phyloP scores from a whole-genome alignment of 2,888 invertebrate species.

The Volucella inflata region DNA sequence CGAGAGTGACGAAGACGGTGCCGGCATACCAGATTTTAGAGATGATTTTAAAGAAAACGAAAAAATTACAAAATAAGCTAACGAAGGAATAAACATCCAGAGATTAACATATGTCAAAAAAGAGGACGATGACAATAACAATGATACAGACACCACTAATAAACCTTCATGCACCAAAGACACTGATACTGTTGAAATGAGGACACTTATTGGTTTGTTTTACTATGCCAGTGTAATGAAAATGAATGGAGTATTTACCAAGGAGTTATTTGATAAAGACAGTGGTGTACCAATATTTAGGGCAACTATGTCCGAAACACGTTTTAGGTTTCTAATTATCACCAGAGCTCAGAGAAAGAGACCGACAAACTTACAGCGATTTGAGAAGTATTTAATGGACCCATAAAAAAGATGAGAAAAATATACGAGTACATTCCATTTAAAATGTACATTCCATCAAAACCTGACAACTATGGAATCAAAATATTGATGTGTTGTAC shows the following conservation, averaged over 20 bases:
- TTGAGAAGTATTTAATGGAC: neutral
- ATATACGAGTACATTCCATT: no score
- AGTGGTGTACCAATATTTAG: slow-evolving; percentile 6
- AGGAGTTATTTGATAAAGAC: slow-evolving; percentile 2
- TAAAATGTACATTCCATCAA: no score
- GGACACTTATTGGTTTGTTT: no score
- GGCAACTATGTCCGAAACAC: no score
- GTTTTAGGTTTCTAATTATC: no score
- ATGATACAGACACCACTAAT: slow-evolving; percentile 7
- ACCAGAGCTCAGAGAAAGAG: neutral
- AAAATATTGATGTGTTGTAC: no score
- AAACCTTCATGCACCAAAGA: neutral
- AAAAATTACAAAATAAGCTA: no score
- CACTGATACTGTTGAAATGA: no score
- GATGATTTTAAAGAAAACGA: slow-evolving; percentile 2
- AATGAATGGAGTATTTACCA: slow-evolving; percentile 3
- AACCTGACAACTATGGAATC: no score
- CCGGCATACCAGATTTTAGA: neutral
- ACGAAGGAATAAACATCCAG: no score
- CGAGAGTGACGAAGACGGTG: neutral
- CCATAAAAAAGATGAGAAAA: slow-evolving; percentile 4
- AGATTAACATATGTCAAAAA: no score
- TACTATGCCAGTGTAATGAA: neutral
- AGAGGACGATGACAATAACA: neutral
- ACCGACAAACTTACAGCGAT: neutral